Percentiles rank a stretch among this genome's conserved stretches.
Conservation (phyloP, 1,140 invertebrate genomes). For the Myzus persicae region DNA sequence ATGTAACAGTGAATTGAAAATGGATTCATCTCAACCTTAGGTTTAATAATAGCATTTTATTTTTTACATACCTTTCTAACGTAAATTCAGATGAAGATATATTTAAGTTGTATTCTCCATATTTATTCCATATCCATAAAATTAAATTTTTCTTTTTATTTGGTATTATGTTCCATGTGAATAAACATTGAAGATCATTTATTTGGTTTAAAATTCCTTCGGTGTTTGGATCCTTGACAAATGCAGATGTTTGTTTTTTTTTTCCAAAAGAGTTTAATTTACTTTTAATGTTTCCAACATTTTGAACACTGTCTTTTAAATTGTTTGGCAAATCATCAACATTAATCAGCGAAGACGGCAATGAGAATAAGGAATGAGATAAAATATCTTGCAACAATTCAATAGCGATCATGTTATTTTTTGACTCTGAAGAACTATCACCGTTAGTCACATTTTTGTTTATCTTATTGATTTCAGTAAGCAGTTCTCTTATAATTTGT, state of each 20-base stretch:
- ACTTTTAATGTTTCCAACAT: background rate
- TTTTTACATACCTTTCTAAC: constrained; percentile 19
- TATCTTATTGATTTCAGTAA: too few species aligned
- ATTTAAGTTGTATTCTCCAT: constrained; percentile 14
- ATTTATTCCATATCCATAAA: background rate
- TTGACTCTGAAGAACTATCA: too few species aligned
- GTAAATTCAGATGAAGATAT: constrained; percentile 15
- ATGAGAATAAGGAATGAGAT: too few species aligned
- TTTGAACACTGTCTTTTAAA: background rate
- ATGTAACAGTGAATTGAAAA: too few species aligned
- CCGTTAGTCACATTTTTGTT: too few species aligned
- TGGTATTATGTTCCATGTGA: constrained; percentile 23
- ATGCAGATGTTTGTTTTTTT: background rate
- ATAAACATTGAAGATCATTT: constrained; percentile 2
- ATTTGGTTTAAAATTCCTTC: background rate
- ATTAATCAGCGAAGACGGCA: too few species aligned
- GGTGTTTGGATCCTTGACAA: background rate
- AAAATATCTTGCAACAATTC: too few species aligned
- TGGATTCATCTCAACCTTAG: too few species aligned
- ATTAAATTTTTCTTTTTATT: background rate
- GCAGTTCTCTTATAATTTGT: too few species aligned
- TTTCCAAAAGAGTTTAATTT: background rate
- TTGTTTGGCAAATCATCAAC: background rate
- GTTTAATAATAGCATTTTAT: too few species aligned
- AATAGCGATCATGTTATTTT: too few species aligned